These are phyloP conservation scores for Epizoanthus illoricatus DNA, from an alignment of 92 coral and sea anemone species.

Conservation along the genomic window DNA sequence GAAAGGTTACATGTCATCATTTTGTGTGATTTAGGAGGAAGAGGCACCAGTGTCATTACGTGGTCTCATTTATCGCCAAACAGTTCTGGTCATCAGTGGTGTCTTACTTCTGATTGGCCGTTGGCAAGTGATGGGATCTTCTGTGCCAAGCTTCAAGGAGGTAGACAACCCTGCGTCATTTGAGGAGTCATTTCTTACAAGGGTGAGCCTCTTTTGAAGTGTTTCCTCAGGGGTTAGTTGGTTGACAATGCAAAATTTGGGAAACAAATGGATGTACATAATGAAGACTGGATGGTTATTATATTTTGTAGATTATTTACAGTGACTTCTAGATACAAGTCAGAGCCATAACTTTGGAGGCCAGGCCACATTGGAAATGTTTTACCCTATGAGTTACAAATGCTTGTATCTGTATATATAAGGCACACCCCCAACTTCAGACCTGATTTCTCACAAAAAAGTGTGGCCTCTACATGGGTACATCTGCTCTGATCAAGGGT, in stretches of 20 bases:
- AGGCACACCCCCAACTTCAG: no score
- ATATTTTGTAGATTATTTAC: no score
- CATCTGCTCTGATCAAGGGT: no score
- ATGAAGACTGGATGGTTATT: no score
- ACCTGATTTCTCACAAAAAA: no score
- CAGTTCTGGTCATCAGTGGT: conserved; percentile 59
- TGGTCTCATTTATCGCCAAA: conserved; percentile 68
- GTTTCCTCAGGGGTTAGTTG: background rate
- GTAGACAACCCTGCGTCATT: conserved; percentile 95
- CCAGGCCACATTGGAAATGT: no score
- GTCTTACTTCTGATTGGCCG: conserved; percentile 69
- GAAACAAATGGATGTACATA: no score
- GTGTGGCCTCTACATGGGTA: no score
- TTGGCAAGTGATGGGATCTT: conserved; percentile 86
- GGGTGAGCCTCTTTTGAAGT: conserved; percentile 48
- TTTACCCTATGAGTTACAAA: no score
- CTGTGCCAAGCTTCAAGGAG: conserved; percentile 75
- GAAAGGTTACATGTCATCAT: background rate
- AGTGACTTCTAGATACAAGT: no score
- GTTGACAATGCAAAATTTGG: background rate
- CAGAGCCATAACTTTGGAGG: no score
- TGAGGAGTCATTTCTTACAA: conserved; percentile 63
- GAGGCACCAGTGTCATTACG: conserved; percentile 28
- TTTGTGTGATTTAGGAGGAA: conserved; percentile 8
- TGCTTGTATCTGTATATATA: no score